phyloP scores from a whole-genome alignment of 2,888 invertebrate genomes.

The Strigamia transsilvanica region DNA sequence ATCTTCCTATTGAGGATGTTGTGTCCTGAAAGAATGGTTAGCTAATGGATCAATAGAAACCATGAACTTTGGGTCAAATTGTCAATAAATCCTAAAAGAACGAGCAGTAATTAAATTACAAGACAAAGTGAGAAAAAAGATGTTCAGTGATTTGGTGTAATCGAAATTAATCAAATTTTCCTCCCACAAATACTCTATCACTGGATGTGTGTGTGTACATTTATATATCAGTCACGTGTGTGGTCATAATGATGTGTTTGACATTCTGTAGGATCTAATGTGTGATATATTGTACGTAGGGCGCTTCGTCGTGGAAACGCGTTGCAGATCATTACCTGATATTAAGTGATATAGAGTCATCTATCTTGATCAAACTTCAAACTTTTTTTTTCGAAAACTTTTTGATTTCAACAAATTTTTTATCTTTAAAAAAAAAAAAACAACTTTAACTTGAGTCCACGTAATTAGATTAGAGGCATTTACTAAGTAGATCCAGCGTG shows the following conservation, averaged over 20 bases:
- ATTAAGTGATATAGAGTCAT: background rate
- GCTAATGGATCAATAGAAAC: constrained; percentile 16
- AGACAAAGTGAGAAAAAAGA: background rate
- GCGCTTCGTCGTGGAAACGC: background rate
- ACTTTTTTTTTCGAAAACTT: background rate
- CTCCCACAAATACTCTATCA: background rate
- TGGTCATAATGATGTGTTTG: background rate
- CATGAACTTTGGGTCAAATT: constrained; percentile 25
- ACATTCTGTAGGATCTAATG: constrained; percentile 2
- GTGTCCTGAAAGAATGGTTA: constrained; percentile 14
- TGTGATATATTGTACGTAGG: background rate
- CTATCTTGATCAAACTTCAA: constrained; percentile 20
- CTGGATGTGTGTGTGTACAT: too few relatives aligned
- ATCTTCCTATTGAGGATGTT: background rate
- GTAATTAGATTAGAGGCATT: too few relatives aligned
- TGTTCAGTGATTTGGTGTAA: background rate
- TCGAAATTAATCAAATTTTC: background rate
- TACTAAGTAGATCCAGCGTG: too few relatives aligned
- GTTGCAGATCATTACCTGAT: constrained; percentile 26
- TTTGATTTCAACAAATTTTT: background rate
- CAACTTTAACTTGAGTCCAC: background rate
- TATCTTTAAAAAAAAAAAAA: background rate
- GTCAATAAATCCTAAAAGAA: constrained; percentile 3
- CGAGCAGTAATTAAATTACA: constrained; percentile 5
- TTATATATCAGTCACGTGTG: background rate